These are phyloP conservation scores for Brachionus paranguensis DNA, from an alignment of 1,140 invertebrate species.

Conservation along the genomic window DNA sequence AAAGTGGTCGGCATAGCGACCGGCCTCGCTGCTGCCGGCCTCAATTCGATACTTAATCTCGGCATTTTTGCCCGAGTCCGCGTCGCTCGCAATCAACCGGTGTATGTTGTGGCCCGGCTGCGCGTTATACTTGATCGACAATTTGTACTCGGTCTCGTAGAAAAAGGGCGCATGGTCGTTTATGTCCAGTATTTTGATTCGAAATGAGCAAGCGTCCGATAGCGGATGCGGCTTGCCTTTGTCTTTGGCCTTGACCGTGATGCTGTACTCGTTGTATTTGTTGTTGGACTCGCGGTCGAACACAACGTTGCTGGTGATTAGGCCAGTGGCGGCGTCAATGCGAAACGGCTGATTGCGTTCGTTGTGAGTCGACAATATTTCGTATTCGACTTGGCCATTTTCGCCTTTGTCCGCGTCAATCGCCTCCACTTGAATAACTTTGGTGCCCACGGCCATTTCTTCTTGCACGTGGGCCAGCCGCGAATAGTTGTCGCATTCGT, in stretches of 20 bases:
- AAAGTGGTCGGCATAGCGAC: constrained; percentile 7
- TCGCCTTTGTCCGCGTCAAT: constrained; percentile 77
- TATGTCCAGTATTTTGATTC: constrained; percentile 18
- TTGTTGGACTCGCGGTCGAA: constrained; percentile 69
- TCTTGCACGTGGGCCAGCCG: constrained; percentile 70
- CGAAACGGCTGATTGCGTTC: constrained; percentile 59
- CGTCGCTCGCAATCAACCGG: constrained; percentile 17
- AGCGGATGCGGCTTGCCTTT: constrained; percentile 41
- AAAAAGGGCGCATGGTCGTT: constrained; percentile 40
- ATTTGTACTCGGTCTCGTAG: constrained; percentile 29
- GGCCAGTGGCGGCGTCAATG: constrained; percentile 71
- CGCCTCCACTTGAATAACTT: constrained; percentile 72
- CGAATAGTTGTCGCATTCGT: constrained; percentile 16
- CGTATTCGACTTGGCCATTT: constrained; percentile 77
- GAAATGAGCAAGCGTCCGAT: constrained; percentile 22
- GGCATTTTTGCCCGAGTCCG: constrained; percentile 39
- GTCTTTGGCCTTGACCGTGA: constrained; percentile 47
- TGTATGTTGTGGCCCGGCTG: constrained; percentile 28
- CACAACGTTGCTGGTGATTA: constrained; percentile 72
- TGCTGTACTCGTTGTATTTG: constrained; percentile 42
- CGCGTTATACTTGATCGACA: constrained; percentile 10
- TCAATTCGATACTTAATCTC: constrained; percentile 33
- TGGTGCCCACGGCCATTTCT: constrained; percentile 82
- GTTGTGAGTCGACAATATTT: constrained; percentile 60
- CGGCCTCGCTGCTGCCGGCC: not conserved